A percentile compares a stretch with the other conserved stretches of the same genome.
phyloP scores from a whole-genome alignment of 2,113 vertebrate genomes.

The Saguinus midas region DNA sequence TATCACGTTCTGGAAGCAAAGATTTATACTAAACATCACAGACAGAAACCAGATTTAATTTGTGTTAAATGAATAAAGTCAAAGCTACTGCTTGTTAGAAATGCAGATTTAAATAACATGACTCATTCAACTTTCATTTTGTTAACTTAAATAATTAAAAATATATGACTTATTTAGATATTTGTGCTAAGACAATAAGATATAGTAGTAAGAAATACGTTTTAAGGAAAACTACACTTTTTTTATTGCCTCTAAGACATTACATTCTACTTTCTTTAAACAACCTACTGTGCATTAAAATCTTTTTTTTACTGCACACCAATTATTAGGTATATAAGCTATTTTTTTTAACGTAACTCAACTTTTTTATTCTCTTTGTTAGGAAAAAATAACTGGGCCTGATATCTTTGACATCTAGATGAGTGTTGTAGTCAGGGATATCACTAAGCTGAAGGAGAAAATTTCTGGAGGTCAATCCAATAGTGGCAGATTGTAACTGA shows the following conservation, averaged over 20 bases:
- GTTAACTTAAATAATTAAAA: conserved; percentile 2
- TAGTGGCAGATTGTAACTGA: background rate
- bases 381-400: background rate
- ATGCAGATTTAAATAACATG: background rate
- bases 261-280: background rate
- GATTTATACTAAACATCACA: background rate
- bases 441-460: background rate
- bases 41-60: background rate
- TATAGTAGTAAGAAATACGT: background rate
- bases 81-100: background rate
- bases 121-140: background rate
- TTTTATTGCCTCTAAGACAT: background rate
- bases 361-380: background rate
- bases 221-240: background rate
- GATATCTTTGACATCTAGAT: background rate
- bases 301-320: background rate
- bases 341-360: background rate
- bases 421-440: background rate
- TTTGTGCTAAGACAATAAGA: background rate
- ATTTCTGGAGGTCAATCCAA: background rate
- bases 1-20: background rate
- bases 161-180: background rate
- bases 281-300: background rate
- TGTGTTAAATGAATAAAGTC: background rate
- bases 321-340: background rate